Evolutionary conservation across 1,140 invertebrate genomes (phyloP).

Genomic region (Drosophila lacertosa): DNA sequence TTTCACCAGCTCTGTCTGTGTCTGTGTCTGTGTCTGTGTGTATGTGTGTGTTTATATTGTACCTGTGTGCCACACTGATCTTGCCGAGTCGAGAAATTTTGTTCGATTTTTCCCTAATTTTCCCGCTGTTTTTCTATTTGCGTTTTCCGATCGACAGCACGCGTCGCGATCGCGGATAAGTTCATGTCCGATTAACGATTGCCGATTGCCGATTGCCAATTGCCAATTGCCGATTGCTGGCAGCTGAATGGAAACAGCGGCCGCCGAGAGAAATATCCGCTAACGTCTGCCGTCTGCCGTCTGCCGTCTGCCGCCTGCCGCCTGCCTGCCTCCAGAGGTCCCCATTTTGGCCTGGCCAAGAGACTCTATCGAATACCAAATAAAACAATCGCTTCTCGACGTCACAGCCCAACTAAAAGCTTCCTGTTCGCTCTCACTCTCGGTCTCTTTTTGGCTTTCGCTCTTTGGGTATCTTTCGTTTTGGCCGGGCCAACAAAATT

Average conservation of each 20-base stretch:
- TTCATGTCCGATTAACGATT: conserved; percentile 13
- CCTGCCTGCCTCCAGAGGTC: no score
- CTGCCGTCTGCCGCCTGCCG: no score
- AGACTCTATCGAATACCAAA: background rate
- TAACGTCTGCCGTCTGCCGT: no score
- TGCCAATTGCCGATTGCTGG: conserved; percentile 26
- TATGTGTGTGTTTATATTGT: background rate
- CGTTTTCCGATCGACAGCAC: conserved; percentile 16
- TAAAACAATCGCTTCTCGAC: conserved; percentile 5
- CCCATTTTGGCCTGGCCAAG: no score
- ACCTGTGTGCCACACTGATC: conserved; percentile 9
- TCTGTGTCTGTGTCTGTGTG: background rate
- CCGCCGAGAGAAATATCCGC: conserved; percentile 61
- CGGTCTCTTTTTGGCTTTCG: background rate
- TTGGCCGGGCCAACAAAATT: conserved; percentile 32
- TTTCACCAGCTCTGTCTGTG: background rate
- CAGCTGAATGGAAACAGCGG: conserved; percentile 26
- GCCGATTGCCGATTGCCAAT: conserved; percentile 6
- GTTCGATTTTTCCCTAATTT: background rate
- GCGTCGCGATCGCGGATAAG: conserved; percentile 14
- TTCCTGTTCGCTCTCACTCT: conserved; percentile 17
- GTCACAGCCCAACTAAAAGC: conserved; percentile 8
- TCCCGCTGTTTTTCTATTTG: background rate
- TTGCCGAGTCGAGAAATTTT: conserved; percentile 8
- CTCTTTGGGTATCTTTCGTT: background rate